Conservation (phyloP, 2,113 vertebrate genomes). For the Larimichthys crocea region DNA sequence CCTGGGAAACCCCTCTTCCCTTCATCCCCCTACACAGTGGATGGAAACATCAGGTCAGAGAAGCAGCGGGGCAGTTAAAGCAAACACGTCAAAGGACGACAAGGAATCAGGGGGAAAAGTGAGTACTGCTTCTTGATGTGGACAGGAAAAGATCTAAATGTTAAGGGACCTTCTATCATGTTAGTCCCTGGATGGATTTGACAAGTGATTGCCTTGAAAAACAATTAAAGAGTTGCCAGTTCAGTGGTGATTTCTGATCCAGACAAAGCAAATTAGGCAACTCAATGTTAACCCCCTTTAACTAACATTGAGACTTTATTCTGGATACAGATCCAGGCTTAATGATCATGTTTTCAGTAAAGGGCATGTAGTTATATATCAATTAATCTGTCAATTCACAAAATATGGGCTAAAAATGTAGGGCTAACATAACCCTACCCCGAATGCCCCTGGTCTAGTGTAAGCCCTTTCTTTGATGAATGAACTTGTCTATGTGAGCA, state of each 20-base stretch:
- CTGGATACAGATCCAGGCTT: not conserved
- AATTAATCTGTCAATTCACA: not conserved
- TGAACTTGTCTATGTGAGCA: not conserved
- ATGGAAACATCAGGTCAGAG: conserved; percentile 52
- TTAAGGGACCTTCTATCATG: conserved; percentile 27
- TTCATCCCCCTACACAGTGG: conserved; percentile 67
- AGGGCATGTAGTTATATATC: no score
- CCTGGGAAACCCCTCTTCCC: conserved; percentile 63
- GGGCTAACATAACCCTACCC: not conserved
- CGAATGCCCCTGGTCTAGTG: no score
- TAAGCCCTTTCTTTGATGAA: not conserved
- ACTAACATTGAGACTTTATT: not conserved
- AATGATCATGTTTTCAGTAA: not conserved
- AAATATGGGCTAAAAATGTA: not conserved
- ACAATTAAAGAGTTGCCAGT: conserved; percentile 13
- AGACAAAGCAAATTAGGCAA: not conserved
- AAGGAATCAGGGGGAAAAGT: not conserved
- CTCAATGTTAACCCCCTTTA: not conserved
- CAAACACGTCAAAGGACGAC: conserved; percentile 32
- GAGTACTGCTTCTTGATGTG: conserved; percentile 14
- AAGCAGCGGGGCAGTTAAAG: conserved; percentile 21
- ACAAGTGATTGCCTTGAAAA: conserved; percentile 27
- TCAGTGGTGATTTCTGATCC: conserved; percentile 29
- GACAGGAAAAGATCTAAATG: conserved; percentile 41
- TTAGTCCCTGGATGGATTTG: conserved; percentile 18